Evolutionary conservation across 2,888 invertebrate species (phyloP).

Genomic region (Erynnis tages): DNA sequence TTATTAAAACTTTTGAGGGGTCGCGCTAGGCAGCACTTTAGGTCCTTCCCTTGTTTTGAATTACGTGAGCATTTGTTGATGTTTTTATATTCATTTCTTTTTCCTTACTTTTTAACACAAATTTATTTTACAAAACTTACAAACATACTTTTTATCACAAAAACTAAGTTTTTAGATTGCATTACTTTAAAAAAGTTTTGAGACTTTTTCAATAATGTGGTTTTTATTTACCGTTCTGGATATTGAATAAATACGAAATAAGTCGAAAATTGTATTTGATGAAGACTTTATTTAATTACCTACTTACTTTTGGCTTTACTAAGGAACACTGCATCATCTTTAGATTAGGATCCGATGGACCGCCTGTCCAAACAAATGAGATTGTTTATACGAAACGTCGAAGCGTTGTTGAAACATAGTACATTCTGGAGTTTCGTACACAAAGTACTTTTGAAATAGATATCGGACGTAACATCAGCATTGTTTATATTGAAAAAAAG

Average conservation of each 20-base stretch:
- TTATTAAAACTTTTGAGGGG: not conserved
- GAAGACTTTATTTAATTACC: no score
- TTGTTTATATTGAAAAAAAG: no score
- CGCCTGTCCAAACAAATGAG: constrained; percentile 5
- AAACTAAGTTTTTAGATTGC: no score
- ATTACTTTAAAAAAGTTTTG: no score
- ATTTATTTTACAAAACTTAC: no score
- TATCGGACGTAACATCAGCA: not conserved
- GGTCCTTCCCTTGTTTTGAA: constrained; percentile 12
- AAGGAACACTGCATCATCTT: not conserved
- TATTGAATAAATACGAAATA: no score
- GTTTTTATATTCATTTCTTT: not conserved
- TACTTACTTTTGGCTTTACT: no score
- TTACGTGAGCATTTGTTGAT: not conserved
- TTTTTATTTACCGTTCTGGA: no score
- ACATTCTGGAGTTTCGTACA: constrained; percentile 1
- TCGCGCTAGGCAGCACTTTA: constrained; percentile 30
- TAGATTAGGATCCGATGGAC: not conserved
- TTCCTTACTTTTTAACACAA: not conserved
- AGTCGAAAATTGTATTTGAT: not conserved
- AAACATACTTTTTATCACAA: no score
- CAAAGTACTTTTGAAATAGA: constrained; percentile 1
- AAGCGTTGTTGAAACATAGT: constrained; percentile 5
- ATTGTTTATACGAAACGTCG: constrained; percentile 1
- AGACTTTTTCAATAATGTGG: no score